Conservation (phyloP, 2,113 vertebrate species). For the Machaerirhynchus nigripectus region DNA sequence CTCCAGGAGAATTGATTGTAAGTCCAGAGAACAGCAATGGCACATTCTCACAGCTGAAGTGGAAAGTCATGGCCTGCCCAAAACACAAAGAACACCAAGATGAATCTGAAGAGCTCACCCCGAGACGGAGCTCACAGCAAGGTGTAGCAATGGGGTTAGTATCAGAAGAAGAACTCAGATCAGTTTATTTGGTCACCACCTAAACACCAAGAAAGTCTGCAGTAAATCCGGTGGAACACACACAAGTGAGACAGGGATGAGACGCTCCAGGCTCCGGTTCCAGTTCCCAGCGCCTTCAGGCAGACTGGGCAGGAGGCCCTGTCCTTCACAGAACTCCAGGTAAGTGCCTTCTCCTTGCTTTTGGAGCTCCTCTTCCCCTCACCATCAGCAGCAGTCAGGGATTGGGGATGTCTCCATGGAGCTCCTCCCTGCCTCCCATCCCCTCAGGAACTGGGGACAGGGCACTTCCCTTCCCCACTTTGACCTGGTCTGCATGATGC, state of each 20-base stretch:
- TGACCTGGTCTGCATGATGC: fast-evolving
- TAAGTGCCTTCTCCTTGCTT: neutral
- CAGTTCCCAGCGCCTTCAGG: neutral
- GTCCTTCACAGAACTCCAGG: neutral
- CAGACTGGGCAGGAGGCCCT: neutral
- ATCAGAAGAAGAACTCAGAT: neutral
- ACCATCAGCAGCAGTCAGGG: neutral
- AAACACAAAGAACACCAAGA: constrained; percentile 18
- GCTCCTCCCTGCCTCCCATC: neutral
- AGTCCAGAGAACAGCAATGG: constrained; percentile 88
- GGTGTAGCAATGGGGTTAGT: neutral
- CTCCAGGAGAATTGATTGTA: constrained; percentile 90
- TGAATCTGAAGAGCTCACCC: neutral
- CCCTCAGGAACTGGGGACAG: neutral
- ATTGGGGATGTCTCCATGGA: neutral
- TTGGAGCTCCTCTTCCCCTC: neutral
- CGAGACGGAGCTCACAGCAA: neutral
- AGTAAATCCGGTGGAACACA: neutral
- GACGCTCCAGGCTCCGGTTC: neutral
- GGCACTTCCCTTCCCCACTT: neutral
- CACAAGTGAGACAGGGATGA: neutral
- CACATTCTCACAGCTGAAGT: constrained; percentile 86
- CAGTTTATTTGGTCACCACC: neutral
- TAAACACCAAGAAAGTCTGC: neutral
- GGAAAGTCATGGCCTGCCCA: constrained; percentile 89